A percentile compares a stretch with the other conserved stretches of the same genome.
Conservation (phyloP, 2,113 vertebrate genomes). For the Phyllopteryx taeniolatus region DNA sequence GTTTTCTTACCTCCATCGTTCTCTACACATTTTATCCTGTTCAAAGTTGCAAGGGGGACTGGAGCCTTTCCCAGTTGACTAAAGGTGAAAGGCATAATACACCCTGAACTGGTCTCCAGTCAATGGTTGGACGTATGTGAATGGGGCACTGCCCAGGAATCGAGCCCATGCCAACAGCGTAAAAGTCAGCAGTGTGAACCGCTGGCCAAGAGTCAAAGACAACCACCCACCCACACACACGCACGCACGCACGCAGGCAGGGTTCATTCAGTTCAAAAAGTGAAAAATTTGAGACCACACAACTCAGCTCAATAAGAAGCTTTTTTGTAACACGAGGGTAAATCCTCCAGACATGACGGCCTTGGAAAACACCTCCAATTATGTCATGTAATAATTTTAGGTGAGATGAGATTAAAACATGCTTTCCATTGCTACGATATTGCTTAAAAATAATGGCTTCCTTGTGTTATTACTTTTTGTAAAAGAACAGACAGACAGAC, state of each 20-base stretch:
- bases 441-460: background rate
- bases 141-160: background rate
- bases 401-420: background rate
- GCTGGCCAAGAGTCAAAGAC: conserved; percentile 14
- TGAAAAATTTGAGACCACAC: conserved; percentile 37
- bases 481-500: too few relatives aligned
- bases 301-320: conserved; percentile 62
- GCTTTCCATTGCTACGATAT: background rate
- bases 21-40: background rate
- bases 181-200: background rate
- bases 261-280: conserved; percentile 39
- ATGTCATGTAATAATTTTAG: background rate
- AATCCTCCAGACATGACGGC: conserved; percentile 42
- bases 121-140: background rate
- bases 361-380: conserved; percentile 16
- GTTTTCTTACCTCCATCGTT: background rate
- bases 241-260: background rate
- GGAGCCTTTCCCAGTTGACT: background rate
- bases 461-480: too few relatives aligned
- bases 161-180: background rate
- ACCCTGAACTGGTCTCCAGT: background rate
- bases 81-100: background rate
- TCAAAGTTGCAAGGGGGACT: background rate
- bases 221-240: background rate
- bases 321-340: conserved; percentile 41